Conservation (phyloP, 2,113 vertebrate genomes). For the Gorilla gorilla region DNA sequence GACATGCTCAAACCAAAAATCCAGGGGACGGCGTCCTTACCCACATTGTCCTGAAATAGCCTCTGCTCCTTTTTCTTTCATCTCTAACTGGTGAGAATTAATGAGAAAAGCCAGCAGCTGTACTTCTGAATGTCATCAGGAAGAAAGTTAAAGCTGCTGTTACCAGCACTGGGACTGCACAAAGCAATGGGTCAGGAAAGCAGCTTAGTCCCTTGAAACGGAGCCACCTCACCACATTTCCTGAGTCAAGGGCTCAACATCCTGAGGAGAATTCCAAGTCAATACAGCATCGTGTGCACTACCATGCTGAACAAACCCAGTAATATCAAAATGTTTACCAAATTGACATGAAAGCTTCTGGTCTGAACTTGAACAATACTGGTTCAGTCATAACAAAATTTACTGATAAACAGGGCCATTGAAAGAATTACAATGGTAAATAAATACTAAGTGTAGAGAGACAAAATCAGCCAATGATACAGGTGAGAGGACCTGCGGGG, state of each 20-base stretch:
- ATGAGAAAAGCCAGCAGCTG: not conserved
- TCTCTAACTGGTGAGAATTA: not conserved
- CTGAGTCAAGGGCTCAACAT: not conserved
- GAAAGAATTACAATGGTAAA: not conserved
- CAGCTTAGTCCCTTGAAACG: not conserved
- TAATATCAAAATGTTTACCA: not conserved
- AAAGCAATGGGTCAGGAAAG: too few species aligned
- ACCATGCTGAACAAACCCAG: not conserved
- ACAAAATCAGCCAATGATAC: not conserved
- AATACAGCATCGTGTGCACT: not conserved
- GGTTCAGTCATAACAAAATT: not conserved
- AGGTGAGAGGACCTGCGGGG: fast-evolving
- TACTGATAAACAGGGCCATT: not conserved
- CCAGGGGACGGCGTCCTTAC: not conserved
- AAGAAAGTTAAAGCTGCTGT: not conserved
- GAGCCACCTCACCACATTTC: not conserved
- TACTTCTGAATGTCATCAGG: not conserved
- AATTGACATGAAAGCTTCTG: not conserved
- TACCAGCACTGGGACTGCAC: not conserved
- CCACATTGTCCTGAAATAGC: not conserved
- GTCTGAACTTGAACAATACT: not conserved
- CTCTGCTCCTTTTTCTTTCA: not conserved
- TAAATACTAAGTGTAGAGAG: not conserved
- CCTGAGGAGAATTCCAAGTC: not conserved
- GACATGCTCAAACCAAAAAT: not conserved